Conservation (phyloP, 1,140 invertebrate species). For the Delia radicum region DNA sequence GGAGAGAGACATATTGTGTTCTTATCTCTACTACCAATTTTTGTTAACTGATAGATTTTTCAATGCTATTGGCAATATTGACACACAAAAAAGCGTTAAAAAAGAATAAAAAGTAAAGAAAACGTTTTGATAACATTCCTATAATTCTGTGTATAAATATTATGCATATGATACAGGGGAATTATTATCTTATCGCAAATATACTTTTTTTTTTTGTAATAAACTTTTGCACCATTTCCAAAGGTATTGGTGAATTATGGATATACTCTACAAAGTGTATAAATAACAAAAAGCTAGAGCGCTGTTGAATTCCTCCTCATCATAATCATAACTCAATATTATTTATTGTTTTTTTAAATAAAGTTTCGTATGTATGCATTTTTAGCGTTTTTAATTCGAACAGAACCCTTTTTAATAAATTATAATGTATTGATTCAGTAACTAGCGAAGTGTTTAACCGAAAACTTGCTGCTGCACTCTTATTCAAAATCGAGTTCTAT, state of each 20-base stretch:
- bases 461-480: neutral
- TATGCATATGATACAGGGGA: neutral
- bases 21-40: no score
- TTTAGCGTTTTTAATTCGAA: neutral
- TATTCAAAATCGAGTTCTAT: neutral
- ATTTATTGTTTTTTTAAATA: no score
- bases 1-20: no score
- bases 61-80: neutral
- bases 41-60: no score
- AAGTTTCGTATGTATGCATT: no score
- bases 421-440: neutral
- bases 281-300: neutral
- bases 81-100: no score
- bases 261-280: neutral
- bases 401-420: neutral
- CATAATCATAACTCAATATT: neutral
- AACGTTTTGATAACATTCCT: neutral
- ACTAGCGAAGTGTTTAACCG: slow-evolving; percentile 9
- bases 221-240: neutral
- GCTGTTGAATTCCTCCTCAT: neutral
- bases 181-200: neutral
- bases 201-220: neutral
- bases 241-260: neutral
- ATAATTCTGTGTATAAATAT: neutral
- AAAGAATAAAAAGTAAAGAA: neutral